Percentiles rank a stretch among this genome's conserved stretches.
phyloP scores from a whole-genome alignment of 2,888 invertebrate species.

The Amphipyra tragopoginis region DNA sequence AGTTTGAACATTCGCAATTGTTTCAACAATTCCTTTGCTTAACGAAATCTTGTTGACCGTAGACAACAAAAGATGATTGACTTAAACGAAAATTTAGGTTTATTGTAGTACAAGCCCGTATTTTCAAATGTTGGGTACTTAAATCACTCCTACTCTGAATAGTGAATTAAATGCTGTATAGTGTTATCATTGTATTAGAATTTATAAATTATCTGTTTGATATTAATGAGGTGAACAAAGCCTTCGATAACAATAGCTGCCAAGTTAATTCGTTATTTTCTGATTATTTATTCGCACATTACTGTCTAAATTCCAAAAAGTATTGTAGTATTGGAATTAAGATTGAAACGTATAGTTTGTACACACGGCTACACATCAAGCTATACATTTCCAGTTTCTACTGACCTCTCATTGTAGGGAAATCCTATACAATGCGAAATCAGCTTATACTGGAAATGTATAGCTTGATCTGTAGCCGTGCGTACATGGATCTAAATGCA shows the following conservation, averaged over 20 bases:
- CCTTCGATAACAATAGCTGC: not conserved
- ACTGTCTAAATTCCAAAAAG: too few species aligned
- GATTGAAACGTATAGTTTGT: too few species aligned
- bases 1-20: not conserved
- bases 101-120: conserved; percentile 8
- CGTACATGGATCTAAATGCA: too few species aligned
- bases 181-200: conserved; percentile 19
- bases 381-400: too few species aligned
- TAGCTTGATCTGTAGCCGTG: too few species aligned
- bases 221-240: conserved; percentile 2
- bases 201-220: conserved; percentile 27
- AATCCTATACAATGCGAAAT: too few species aligned
- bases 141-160: conserved; percentile 40
- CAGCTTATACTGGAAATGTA: too few species aligned
- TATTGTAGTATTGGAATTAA: too few species aligned
- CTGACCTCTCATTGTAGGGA: too few species aligned
- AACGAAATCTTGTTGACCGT: not conserved
- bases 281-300: too few species aligned
- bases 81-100: conserved; percentile 6
- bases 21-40: not conserved
- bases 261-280: not conserved
- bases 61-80: conserved; percentile 4
- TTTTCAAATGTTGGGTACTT: conserved; percentile 22
- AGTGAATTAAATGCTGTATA: conserved; percentile 27
- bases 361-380: too few species aligned